These are phyloP conservation scores for Drosophila emarginata DNA, from an alignment of 2,888 invertebrate species.

Conservation along the genomic window DNA sequence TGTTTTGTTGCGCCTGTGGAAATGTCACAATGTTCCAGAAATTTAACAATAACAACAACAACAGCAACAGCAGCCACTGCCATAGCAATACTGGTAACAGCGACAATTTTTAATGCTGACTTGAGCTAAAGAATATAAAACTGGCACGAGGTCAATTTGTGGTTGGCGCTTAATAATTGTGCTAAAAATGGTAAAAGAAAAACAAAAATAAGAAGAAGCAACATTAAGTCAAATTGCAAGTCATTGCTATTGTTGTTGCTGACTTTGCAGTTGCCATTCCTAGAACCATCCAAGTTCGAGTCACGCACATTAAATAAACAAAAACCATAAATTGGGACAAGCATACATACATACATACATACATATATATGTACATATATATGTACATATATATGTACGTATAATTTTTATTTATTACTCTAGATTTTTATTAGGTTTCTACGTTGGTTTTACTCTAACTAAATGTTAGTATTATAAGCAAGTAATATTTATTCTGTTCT, in stretches of 20 bases:
- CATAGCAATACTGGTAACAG: conserved; percentile 17
- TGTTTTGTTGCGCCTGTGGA: conserved; percentile 32
- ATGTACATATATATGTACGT: not conserved
- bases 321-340: not conserved
- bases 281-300: not conserved
- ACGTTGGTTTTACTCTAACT: not conserved
- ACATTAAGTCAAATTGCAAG: not conserved
- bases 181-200: conserved; percentile 26
- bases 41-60: conserved; percentile 39
- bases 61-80: conserved; percentile 12
- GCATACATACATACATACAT: not conserved
- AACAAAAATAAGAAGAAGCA: conserved; percentile 7
- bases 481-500: not conserved
- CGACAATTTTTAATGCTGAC: conserved; percentile 34
- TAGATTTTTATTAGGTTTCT: not conserved
- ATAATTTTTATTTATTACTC: not conserved
- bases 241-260: not conserved
- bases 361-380: not conserved
- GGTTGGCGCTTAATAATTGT: conserved; percentile 62
- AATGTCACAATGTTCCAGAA: conserved; percentile 60
- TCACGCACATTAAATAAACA: not conserved
- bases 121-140: conserved; percentile 26
- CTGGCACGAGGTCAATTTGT: conserved; percentile 70
- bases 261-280: conserved; percentile 4
- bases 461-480: not conserved